Percentiles rank a stretch among this genome's conserved stretches.
Conservation (phyloP, 1,140 invertebrate species). For the Papilio polytes region DNA sequence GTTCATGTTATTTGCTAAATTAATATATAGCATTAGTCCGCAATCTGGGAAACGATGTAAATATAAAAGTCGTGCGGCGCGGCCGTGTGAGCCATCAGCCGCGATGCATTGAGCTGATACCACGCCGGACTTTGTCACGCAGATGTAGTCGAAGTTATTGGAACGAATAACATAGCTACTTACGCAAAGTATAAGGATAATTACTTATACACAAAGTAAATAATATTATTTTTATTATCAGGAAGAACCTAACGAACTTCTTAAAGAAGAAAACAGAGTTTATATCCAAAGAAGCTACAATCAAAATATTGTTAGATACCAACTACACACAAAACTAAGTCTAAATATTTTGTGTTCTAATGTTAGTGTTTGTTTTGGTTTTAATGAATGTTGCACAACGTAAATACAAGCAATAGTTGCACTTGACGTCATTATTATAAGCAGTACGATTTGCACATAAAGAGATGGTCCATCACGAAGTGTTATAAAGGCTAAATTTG, state of each 20-base stretch:
- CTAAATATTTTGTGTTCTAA: no score
- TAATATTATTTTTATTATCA: background rate
- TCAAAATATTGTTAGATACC: no score
- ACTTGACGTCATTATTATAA: slow-evolving; percentile 7
- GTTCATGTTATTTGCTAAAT: slow-evolving; percentile 21
- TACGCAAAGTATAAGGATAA: background rate
- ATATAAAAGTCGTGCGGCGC: slow-evolving; percentile 30
- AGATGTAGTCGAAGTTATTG: slow-evolving; percentile 18
- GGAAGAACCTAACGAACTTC: background rate
- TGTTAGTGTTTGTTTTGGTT: background rate
- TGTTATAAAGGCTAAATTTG: slow-evolving; percentile 45
- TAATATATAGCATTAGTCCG: slow-evolving; percentile 35
- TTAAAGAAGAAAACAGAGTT: background rate
- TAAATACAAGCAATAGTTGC: slow-evolving; percentile 1
- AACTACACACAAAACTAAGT: no score
- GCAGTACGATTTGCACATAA: slow-evolving; percentile 28
- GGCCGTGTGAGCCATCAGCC: slow-evolving; percentile 30
- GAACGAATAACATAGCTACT: background rate
- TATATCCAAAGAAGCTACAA: no score
- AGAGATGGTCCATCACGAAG: slow-evolving; percentile 26
- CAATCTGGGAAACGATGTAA: slow-evolving; percentile 28
- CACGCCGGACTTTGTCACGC: slow-evolving; percentile 33
- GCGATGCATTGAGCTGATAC: slow-evolving; percentile 15
- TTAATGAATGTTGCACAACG: background rate
- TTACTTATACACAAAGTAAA: background rate